Evolutionary conservation across 2,113 vertebrate species (phyloP), one percentile per base, ranked within the genome.

Genomic region (Merops nubicus): DNA sequence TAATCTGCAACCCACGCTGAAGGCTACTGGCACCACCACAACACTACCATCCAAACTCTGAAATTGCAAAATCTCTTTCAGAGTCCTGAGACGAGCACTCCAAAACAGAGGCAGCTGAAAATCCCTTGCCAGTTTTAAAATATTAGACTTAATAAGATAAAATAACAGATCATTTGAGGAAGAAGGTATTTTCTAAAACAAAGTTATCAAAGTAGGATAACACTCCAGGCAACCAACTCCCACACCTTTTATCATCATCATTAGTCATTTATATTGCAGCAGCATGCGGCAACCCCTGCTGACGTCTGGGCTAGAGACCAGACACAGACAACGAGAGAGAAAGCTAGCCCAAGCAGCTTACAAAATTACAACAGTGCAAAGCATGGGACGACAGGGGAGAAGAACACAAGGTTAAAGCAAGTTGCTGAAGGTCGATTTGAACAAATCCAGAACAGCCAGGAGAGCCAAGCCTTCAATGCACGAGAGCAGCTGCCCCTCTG

Each of bases 231-330:
- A 96, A 95, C 86, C 76, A 87, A 89, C 94, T 96, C 96, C 96
- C 86, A 95, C 96, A 89, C 89, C 80, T 97, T 97, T 96, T 95
- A 96, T 93, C 95, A 93, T 94, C 77, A 89, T 85, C 95, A 92
- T 97, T 96, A 97, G 93, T 97, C 96, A 97, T 96, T 96, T 95
- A 89, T 94, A 96, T 96, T 96, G 93, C 91, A 97, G 94, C 93
- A 97, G 93, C 94, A 91, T 95, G 95, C 22, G 9, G 96, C 94
- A 96, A 91, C 96, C 93, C 96, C 96, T 95, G 96, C 95, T 96
- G 96, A 95, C 48, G 65, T 87, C 94, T 89, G 96, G 93, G 94
- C 95, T 96, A 75, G 68, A 94, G 95, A 96, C 91, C 95, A 96
- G 94, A 84, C 93, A 75, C 60, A 85, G 91, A 81, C 20, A 96